Conservation (phyloP, 1,140 invertebrate genomes). For the Alviniconcha marisindica region DNA sequence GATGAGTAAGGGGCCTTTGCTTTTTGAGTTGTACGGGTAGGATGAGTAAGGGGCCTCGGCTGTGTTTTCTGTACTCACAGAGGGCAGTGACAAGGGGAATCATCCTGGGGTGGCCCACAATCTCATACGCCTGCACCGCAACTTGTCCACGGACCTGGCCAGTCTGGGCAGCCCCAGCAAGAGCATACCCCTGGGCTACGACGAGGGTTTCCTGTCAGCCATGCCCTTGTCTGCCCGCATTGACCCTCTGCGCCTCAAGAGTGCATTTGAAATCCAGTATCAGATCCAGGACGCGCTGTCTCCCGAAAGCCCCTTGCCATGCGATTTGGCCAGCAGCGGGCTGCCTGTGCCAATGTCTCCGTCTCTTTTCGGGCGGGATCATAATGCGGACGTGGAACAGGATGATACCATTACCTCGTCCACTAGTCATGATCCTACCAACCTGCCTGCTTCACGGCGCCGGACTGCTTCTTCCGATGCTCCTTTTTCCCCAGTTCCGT, state of each 20-base stretch:
- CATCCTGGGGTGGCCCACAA: conserved; percentile 23
- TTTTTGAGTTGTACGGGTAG: too few relatives aligned
- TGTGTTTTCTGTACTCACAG: too few relatives aligned
- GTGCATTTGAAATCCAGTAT: conserved; percentile 24
- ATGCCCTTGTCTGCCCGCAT: conserved; percentile 3
- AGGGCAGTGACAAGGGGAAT: too few relatives aligned
- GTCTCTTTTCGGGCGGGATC: not conserved
- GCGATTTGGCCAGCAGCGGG: not conserved
- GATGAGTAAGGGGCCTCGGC: too few relatives aligned
- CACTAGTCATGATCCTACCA: conserved; percentile 27
- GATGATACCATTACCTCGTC: conserved; percentile 36
- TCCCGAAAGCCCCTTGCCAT: not conserved
- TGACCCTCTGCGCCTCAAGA: not conserved
- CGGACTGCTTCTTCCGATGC: not conserved
- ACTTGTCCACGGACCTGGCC: conserved; percentile 8
- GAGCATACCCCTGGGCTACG: conserved; percentile 21
- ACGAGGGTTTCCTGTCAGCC: conserved; percentile 26
- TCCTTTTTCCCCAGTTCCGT: conserved; percentile 19
- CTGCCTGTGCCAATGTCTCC: not conserved
- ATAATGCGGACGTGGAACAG: conserved; percentile 15
- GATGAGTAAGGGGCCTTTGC: too few relatives aligned
- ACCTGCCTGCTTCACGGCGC: not conserved
- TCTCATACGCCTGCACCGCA: conserved; percentile 20
- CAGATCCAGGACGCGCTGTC: conserved; percentile 29
- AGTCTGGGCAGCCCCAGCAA: not conserved